A percentile compares a stretch with the other conserved stretches of the same genome.
phyloP scores from a whole-genome alignment of 2,113 vertebrate species.

The Myotis lucifugus region DNA sequence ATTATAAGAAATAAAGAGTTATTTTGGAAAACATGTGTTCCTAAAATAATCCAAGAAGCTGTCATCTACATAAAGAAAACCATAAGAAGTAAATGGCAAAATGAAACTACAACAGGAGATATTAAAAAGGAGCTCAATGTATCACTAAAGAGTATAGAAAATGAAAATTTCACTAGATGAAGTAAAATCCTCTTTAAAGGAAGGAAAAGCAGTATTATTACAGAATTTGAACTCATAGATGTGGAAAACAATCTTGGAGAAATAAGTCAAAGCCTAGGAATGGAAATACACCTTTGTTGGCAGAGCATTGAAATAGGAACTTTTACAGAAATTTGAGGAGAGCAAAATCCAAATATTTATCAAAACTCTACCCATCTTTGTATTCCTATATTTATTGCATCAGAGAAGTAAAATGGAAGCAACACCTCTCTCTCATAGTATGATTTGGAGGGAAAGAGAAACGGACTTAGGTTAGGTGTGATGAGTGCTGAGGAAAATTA shows the following conservation, averaged over 20 bases:
- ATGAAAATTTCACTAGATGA: not conserved
- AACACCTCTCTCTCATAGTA: not conserved
- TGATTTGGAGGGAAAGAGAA: not conserved
- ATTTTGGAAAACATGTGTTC: not conserved
- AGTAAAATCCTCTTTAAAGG: not conserved
- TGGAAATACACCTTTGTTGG: not conserved
- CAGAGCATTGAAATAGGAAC: not conserved
- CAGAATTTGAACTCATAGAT: not conserved
- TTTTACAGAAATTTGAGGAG: not conserved
- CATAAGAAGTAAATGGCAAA: not conserved
- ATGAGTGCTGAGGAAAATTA: not conserved
- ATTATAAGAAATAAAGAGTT: conserved; percentile 4
- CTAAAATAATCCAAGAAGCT: not conserved
- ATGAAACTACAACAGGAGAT: not conserved
- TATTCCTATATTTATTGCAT: not conserved
- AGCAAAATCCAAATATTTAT: not conserved
- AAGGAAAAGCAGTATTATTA: not conserved
- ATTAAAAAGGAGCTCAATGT: not conserved
- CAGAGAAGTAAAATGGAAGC: not conserved
- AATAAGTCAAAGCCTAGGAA: not conserved
- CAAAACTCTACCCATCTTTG: not conserved
- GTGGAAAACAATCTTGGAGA: not conserved
- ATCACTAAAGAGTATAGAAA: not conserved
- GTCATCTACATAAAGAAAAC: not conserved
- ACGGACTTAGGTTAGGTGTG: not conserved